Percentiles rank a stretch among this genome's conserved stretches.
Evolutionary conservation across 2,888 invertebrate species (phyloP).

Genomic region (Synergus gifuensis): DNA sequence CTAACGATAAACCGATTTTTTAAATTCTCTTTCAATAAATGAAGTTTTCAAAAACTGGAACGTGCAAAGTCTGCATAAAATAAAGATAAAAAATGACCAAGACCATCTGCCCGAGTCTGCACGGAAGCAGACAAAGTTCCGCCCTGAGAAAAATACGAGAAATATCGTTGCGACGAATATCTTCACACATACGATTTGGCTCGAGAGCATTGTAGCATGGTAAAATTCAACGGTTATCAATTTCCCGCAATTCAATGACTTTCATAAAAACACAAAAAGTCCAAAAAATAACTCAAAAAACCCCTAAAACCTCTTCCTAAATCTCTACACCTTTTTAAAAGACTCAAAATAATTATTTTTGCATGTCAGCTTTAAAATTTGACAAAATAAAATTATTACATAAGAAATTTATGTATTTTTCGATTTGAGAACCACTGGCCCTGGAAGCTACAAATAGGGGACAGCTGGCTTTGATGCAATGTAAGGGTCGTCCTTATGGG

Average conservation of each 20-base stretch:
- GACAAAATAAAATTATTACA: neutral
- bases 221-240: constrained; percentile 10
- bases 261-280: neutral
- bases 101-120: constrained; percentile 28
- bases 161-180: constrained; percentile 39
- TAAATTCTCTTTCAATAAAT: neutral
- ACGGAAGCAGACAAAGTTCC: constrained; percentile 30
- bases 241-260: neutral
- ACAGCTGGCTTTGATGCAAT: constrained; percentile 65
- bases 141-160: constrained; percentile 35
- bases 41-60: neutral
- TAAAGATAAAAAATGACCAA: constrained; percentile 37
- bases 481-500: constrained; percentile 61
- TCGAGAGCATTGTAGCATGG: constrained; percentile 12
- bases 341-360: neutral
- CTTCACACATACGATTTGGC: constrained; percentile 16
- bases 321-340: neutral
- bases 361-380: neutral
- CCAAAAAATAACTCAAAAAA: neutral
- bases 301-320: neutral
- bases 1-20: neutral
- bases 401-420: neutral
- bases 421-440: neutral
- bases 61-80: constrained; percentile 24
- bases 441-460: constrained; percentile 52